Evolutionary conservation across 92 coral and sea anemone species (phyloP), one percentile per base, ranked within the genome.

Genomic region (Metridium senile): DNA sequence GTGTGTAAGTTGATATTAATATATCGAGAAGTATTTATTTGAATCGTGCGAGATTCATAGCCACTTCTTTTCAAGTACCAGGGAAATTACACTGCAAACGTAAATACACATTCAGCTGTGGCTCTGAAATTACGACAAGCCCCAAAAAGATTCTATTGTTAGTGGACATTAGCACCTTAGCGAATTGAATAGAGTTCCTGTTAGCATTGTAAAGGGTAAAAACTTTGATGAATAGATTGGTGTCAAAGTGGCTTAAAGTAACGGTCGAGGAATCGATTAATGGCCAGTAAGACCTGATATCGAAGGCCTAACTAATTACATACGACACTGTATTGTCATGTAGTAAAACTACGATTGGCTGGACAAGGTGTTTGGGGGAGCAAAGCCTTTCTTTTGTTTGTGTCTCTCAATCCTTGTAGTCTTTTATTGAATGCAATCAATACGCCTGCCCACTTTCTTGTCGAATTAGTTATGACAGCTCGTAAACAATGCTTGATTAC

Each of bases 401-500:
- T 58, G 51, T 19, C 33, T 31, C 57, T 73, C 57, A 73, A 73
- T 61, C 49, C 54, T 33, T 23, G 53, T 29, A 29, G 63, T 33
- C 45, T 73, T 58, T 58, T 57, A 58, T 73, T n/a, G 56, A 73
- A 51, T 31, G 47, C 76, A 72, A 73, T 34, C 56, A 70, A 21
- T 28, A 73, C 57, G 78, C 78, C 78, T 57, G 78, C 78, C 78
- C 56, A 73, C 78, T 73, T 73, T 73, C 64, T 61, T 67, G 18
- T 20, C 20, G 78, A 73, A 57, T 73, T 81, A 76, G 62, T 77
- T 64, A 66, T 80, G 91, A 68, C 73, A 74, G 89, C 81, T 76
- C 54, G 62, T 73, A 59, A 83, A 90, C 91, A 87, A 83, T 87
- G 62, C 74, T 76, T 76, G 86, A 83, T 90, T 80, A 90, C 54